Evolutionary conservation across 2,888 invertebrate genomes (phyloP), one percentile per base, ranked within the genome.

Genomic region (Rhingia campestris): DNA sequence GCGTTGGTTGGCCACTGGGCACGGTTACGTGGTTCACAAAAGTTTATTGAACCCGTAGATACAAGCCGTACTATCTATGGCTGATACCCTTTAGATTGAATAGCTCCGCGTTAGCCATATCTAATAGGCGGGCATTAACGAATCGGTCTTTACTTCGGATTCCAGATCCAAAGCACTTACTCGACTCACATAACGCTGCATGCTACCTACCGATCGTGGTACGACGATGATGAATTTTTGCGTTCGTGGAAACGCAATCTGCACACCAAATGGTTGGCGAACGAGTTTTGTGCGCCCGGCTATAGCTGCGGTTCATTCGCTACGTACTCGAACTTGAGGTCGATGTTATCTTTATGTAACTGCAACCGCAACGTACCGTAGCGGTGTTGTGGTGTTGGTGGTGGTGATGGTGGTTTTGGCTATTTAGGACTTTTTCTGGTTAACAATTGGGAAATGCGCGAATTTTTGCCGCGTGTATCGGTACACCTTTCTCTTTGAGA

Each of bases 261-360:
- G 80, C 45, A 73, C 54, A 73, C 74, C 41, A 69, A 75, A 51
- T 41, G 63, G 47, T 35, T 56, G 49, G 35, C 58, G 59, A 82
- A 82, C 82, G 37, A 66, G 82, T 82, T 79, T 81, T 67, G 6
- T 6, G 54, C 43, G 22, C 22, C 2, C 43, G 49, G 35, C 47
- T 72, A 33, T 64, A 66, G 53, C 39, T 58, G 63, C 61, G 37
- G 56, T 49, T 73, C 37, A 66, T 69, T 79, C 82, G 77, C 56
- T 77, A 58, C 72, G 49, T 61, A 73, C 67, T 77, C 73, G 73
- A 82, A 79, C 79, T 79, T 74, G 63, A 82, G 82, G 82, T 82
- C 82, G 82, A 79, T 79, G 82, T 73, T 74, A 82, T 69, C 63
- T 79, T 82, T 82, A 82, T 74, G 73, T 82, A 82, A 82, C 79